Conservation (phyloP, 2,797 vertebrate species). For the Sus cebifrons region DNA sequence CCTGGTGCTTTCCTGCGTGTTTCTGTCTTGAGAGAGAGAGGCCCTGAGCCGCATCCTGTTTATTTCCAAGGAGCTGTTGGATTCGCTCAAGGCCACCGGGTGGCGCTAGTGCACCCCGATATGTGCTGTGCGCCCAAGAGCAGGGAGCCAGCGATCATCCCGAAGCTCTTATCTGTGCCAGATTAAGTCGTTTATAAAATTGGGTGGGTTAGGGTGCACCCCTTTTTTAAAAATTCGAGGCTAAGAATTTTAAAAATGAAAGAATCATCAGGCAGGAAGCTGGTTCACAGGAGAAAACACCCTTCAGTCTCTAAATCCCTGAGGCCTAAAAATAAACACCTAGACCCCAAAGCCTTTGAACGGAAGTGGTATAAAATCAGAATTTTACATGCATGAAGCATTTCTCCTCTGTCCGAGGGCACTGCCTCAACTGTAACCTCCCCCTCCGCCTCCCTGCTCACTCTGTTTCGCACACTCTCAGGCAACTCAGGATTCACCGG, state of each 20-base stretch:
- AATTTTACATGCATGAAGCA: neutral
- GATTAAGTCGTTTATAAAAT: neutral
- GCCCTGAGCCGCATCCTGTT: neutral
- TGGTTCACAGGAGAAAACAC: neutral
- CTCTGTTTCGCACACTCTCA: neutral
- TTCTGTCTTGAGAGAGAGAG: neutral
- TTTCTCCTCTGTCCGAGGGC: neutral
- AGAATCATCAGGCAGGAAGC: neutral
- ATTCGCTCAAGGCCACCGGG: conserved; percentile 64
- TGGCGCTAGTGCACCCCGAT: conserved; percentile 71
- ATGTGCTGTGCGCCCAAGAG: neutral
- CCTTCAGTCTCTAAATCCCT: conserved; percentile 42
- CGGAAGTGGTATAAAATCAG: conserved; percentile 5
- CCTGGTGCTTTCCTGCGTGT: neutral
- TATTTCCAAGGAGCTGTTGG: conserved; percentile 46
- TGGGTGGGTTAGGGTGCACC: neutral
- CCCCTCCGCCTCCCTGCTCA: neutral
- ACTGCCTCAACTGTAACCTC: neutral
- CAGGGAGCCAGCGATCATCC: neutral
- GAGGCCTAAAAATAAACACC: neutral
- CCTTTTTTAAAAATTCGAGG: neutral
- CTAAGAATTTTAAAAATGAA: conserved; percentile 53
- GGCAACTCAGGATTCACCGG: neutral
- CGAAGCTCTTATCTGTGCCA: neutral
- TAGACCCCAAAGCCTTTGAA: conserved; percentile 7